These are phyloP conservation scores for Meiosimyza platycephala DNA, from an alignment of 2,888 invertebrate species.

Conservation along the genomic window DNA sequence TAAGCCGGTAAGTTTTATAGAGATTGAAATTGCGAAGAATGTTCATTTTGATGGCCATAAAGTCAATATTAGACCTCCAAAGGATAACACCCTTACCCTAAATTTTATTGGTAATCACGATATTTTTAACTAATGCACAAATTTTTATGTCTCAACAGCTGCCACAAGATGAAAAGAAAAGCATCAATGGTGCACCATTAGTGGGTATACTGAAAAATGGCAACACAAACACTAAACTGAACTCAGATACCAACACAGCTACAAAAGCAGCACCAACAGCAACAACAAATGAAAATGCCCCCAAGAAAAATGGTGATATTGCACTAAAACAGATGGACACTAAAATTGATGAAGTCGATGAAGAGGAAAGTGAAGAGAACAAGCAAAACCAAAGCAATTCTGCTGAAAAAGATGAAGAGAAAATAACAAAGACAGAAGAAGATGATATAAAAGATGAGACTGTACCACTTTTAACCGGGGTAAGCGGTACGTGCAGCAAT, in stretches of 20 bases:
- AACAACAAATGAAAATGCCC: slow-evolving; percentile 47
- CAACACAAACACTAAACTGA: slow-evolving; percentile 39
- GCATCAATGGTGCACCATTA: slow-evolving; percentile 59
- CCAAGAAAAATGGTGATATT: slow-evolving; percentile 54
- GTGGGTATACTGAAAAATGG: slow-evolving; percentile 67
- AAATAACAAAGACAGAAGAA: neutral
- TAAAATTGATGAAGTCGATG: slow-evolving; percentile 58
- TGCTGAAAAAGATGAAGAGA: slow-evolving; percentile 27
- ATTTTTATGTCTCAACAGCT: slow-evolving; percentile 48
- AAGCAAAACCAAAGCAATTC: slow-evolving; percentile 33
- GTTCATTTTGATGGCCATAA: too few species aligned
- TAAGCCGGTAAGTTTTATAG: slow-evolving; percentile 68
- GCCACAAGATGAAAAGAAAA: slow-evolving; percentile 63
- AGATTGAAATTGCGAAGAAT: neutral
- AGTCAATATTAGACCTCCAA: too few species aligned
- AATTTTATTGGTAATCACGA: too few species aligned
- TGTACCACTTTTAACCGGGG: slow-evolving; percentile 59
- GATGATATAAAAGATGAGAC: slow-evolving; percentile 30
- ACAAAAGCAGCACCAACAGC: slow-evolving; percentile 44
- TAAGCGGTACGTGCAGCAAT: slow-evolving; percentile 69
- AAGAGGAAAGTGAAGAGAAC: slow-evolving; percentile 49
- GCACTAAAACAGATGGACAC: slow-evolving; percentile 48
- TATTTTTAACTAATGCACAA: too few species aligned
- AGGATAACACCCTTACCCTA: too few species aligned
- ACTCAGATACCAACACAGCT: slow-evolving; percentile 48